phyloP scores from a whole-genome alignment of 2,113 vertebrate genomes.

The Stigmatopora nigra region DNA sequence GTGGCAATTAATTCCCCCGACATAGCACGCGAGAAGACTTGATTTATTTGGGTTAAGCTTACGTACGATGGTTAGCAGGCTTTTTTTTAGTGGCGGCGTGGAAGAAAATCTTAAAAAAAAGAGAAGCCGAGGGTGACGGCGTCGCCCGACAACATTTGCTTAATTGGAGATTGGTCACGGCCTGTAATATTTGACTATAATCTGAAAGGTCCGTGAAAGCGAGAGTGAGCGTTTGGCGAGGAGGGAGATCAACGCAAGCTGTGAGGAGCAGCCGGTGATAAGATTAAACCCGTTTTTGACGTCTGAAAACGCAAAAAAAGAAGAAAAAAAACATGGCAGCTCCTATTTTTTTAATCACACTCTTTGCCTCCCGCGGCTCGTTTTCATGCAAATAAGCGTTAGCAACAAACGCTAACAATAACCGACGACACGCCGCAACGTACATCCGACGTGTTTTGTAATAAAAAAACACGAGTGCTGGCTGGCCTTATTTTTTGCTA shows the following conservation, averaged over 20 bases:
- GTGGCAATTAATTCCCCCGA: constrained; percentile 55
- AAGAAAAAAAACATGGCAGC: neutral
- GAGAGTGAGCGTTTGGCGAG: constrained; percentile 46
- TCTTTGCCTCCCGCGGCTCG: constrained; percentile 49
- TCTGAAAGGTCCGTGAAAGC: constrained; percentile 68
- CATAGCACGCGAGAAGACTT: constrained; percentile 55
- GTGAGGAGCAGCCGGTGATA: constrained; percentile 63
- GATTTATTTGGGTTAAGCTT: constrained; percentile 74
- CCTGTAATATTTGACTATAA: constrained; percentile 72
- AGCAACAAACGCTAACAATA: constrained; percentile 30
- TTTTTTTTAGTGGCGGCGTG: constrained; percentile 56
- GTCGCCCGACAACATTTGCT: constrained; percentile 69
- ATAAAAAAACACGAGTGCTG: constrained; percentile 51
- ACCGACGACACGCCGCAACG: constrained; percentile 20
- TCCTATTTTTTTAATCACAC: constrained; percentile 46
- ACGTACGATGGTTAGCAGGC: constrained; percentile 41
- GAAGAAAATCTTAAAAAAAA: constrained; percentile 62
- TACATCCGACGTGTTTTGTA: constrained; percentile 24
- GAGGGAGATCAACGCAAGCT: constrained; percentile 57
- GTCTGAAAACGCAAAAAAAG: constrained; percentile 8
- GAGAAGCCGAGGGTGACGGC: constrained; percentile 66
- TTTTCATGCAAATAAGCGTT: constrained; percentile 47
- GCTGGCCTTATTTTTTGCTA: constrained; percentile 59
- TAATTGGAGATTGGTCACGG: constrained; percentile 75
- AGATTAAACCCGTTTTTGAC: constrained; percentile 68